phyloP scores from a whole-genome alignment of 2,888 invertebrate species.

The Ryuthela nishihirai region DNA sequence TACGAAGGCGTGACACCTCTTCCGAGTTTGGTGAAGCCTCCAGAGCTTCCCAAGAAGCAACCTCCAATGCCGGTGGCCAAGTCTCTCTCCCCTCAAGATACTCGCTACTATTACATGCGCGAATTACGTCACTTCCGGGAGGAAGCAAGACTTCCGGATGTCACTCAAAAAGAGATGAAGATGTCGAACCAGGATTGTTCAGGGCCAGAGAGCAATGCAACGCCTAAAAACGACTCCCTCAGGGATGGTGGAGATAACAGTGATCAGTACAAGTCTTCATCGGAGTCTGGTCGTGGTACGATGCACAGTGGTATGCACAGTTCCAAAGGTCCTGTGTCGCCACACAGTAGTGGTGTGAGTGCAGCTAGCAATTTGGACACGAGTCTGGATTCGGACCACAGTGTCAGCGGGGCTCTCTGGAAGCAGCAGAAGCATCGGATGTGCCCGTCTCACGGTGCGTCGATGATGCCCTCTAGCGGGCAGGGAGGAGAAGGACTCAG shows the following conservation, averaged over 20 bases:
- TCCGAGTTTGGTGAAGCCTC: conserved; percentile 19
- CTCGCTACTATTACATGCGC: conserved; percentile 18
- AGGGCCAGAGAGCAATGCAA: background rate
- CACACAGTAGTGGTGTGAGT: conserved; percentile 36
- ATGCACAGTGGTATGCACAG: conserved; percentile 40
- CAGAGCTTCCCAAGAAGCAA: conserved; percentile 9
- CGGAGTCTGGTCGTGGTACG: conserved; percentile 44
- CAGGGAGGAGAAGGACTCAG: conserved; percentile 1
- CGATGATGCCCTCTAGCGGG: background rate
- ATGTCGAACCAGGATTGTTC: conserved; percentile 13
- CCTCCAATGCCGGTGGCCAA: conserved; percentile 1
- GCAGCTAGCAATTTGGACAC: conserved; percentile 41
- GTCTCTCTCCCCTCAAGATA: too few species aligned
- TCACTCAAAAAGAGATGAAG: conserved; percentile 9
- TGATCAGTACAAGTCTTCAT: conserved; percentile 41
- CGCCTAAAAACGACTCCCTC: background rate
- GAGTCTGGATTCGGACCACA: conserved; percentile 44
- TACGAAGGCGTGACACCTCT: conserved; percentile 22
- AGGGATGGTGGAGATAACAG: conserved; percentile 13
- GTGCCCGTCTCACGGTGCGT: conserved; percentile 11
- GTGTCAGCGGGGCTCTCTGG: conserved; percentile 27
- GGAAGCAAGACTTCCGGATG: background rate
- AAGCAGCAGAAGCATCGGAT: conserved; percentile 3
- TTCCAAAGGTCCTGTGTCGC: conserved; percentile 32
- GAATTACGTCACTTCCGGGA: conserved; percentile 18